Conservation (phyloP, 2,888 invertebrate species). For the Drosophila merina region DNA sequence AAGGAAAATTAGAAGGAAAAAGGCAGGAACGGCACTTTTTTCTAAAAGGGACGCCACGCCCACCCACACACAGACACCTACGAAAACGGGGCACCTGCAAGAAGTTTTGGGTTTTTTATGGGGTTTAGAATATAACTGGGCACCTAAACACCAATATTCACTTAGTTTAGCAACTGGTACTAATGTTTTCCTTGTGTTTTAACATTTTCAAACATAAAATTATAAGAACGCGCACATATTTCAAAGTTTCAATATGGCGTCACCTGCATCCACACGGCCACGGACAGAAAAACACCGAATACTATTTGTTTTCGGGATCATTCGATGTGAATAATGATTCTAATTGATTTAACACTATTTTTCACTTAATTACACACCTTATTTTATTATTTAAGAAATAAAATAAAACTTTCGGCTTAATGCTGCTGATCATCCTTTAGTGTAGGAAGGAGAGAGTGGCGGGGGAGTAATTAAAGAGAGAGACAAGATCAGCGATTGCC, state of each 20-base stretch:
- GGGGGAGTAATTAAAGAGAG: background rate
- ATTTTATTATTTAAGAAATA: background rate
- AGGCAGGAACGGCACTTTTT: background rate
- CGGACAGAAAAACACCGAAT: no score
- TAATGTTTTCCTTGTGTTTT: background rate
- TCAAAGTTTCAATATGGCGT: no score
- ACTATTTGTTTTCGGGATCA: background rate
- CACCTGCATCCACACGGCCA: no score
- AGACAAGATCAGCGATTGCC: background rate
- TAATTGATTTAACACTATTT: background rate
- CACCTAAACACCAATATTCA: background rate
- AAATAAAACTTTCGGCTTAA: background rate
- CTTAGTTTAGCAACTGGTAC: background rate
- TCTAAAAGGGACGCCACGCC: background rate
- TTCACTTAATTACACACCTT: background rate
- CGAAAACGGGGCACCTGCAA: background rate
- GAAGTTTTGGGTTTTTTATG: background rate
- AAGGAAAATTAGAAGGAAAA: slow-evolving; percentile 1
- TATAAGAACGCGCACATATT: background rate
- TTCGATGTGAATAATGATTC: background rate
- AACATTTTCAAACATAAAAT: background rate
- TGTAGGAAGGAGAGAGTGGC: background rate
- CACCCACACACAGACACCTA: background rate
- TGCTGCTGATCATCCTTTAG: background rate
- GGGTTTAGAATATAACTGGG: background rate